Evolutionary conservation across 92 coral and sea anemone genomes (phyloP), one percentile per base, ranked within the genome.

Genomic region (Blastomussa wellsi): DNA sequence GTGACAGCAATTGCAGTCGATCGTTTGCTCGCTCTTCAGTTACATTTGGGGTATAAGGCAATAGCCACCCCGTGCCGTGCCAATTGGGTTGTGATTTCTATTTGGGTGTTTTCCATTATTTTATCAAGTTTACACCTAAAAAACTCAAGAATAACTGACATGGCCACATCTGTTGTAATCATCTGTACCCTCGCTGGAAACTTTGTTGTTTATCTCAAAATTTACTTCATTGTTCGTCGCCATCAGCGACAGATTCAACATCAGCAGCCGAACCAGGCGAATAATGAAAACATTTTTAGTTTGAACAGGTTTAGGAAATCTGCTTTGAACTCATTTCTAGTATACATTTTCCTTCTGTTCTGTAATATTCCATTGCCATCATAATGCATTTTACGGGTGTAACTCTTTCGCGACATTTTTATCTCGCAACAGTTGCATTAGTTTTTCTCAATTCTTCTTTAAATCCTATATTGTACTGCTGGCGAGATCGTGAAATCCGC

Each of bases 221-320:
- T 78, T 20, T 78, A 78, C 51, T 19, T 22, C 47, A 66, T 78
- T 22, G 82, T 20, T 57, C 69, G 70, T 33, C 72, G 82, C 51
- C 82, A 78, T 53, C 71, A 37, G 22, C 10, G 31, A 13, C 82
- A 57, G 71, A 78, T 55, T 35, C 70, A 76, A 76, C 80, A 51
- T 4, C 64, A 51, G 29, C 70, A 26, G 35, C 80, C n/a, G n/a
- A n/a, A 29, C 22, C 6, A 76, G 48, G 32, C 15, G n/a, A 31
- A 24, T 24, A 31, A 77, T 20, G 49, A 37, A 3, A 77, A 55
- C 81, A 52, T 17, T 36, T 52, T 52, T 2, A 77, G 69, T 33
- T 3, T 33, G 2, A 53, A 52, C 20, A 32, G 66, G 11, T 20
- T 77, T 26, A 52, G 48, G 69, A 77, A n/a, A 77, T 77, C 41